Evolutionary conservation across 2,113 vertebrate genomes (phyloP), one percentile per base, ranked within the genome.

Genomic region (Platycercus adscitus): DNA sequence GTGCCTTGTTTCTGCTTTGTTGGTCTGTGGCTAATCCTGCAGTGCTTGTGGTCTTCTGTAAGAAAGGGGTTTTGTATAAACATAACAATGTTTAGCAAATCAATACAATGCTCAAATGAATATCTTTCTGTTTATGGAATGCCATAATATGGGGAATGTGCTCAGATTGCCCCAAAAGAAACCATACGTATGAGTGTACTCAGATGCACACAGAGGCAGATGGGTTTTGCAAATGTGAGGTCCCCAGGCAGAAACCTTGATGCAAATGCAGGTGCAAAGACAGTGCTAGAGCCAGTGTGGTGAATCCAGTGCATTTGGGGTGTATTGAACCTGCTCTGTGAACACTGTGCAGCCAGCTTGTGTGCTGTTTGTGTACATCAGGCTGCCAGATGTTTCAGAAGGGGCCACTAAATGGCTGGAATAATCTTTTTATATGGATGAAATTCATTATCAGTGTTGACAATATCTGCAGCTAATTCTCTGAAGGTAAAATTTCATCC

Each of bases 141-240:
- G 26, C 28, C 46, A 13, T 70, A 9, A 7, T 58, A 41, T 3
- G 56, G 23, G 21, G 20, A 58, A 35, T 58, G 1, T 55, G 25
- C 26, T 86, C 3, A 8, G 4, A 9, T 82, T 86, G 20, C 17
- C 18, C 2, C 0, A 61, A 76, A 64, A 56, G 49, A 78, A 86
- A 35, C 29, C 25, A 33, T 50, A 60, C 4, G 1, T n/a, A 3
- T 0, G 3, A 64, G 20, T 10, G 7, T 26, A 68, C 23, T 47
- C 31, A 47, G 46, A 28, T 8, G 9, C 31, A 58, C 46, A 65
- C 43, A 61, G 66, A 83, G 49, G 20, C 71, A 76, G 24, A 26
- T 94, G 66, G 47, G 31, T 69, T 80, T 82, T n/a, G 29, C 75
- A 56, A 53, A 44, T 37, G 28, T 20, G 55, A 80, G 35, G 33